Base-by-base conservation (phyloP, 2,113 vertebrate species). In the Butorides virescens region DNA sequence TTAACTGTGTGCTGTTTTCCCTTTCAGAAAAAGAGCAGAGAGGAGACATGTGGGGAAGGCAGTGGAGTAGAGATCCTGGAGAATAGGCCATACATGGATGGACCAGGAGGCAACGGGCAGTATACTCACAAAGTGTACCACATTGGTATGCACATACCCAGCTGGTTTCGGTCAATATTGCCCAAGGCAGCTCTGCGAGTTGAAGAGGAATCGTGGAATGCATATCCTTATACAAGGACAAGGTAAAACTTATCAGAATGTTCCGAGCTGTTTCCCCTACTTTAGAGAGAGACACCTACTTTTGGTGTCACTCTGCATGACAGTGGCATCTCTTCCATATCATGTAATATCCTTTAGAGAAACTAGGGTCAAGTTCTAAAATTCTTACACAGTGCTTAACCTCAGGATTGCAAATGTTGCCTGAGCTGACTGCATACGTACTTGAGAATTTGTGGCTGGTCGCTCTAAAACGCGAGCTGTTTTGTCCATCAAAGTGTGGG, bases 51-150 rank as follows among this genome's bases (percentile, higher is more conserved):
- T 10, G 99, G 99, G 4, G 99, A 99, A 95, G 99, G 99, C 93
- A 99, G 99, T 1, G 99, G 99, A 2, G 99, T 99, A 85, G 99
- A 99, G 97, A 99, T 99, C 97, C 96, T 99, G 92, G 99, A 99
- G 96, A 99, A 99, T 95, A 98, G 99, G 92, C 99, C 99, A 0
- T 99, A 99, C 97, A 98, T 98, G 7, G 99, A 99, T 19, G 99
- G 99, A 19, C 99, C 99, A 0, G 99, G 99, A 4, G 99, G 99
- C 74, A 98, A 97, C 0, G 99, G 99, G 71, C 99, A 99, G 97
- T 99, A 99, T 97, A 99, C 99, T 1, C 99, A 99, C 97, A 99
- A 99, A 95, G 99, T 99, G 81, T 99, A 99, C 95, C 99, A 99
- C 91, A 99, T 99, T 72, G 99, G 99, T 85, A 99, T 99, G 99